Evolutionary conservation across 2,797 vertebrate genomes (phyloP).

Genomic region (Gymnocypris eckloni): DNA sequence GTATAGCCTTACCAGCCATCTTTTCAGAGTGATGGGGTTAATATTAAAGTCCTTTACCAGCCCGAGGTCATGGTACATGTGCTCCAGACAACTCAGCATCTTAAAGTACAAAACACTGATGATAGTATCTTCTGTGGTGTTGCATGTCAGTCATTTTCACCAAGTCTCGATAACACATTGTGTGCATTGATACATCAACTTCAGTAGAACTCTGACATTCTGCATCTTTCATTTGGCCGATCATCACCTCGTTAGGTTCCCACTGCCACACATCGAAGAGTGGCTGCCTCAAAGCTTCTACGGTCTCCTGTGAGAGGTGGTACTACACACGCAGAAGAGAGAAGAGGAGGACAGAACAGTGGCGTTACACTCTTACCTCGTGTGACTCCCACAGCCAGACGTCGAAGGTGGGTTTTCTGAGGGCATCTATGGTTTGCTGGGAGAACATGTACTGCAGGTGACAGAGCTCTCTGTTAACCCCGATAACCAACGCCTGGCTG

Average conservation of each 20-base stretch:
- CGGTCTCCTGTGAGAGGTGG: constrained; percentile 91
- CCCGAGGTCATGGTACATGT: constrained; percentile 93
- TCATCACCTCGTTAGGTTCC: constrained; percentile 93
- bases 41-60: constrained; percentile 91
- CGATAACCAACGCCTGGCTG: constrained; percentile 58
- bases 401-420: constrained; percentile 87
- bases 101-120: constrained; percentile 61
- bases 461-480: constrained; percentile 65
- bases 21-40: constrained; percentile 89
- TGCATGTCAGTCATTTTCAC: background rate
- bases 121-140: constrained; percentile 12
- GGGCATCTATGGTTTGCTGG: constrained; percentile 86
- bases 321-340: constrained; percentile 77
- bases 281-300: constrained; percentile 88
- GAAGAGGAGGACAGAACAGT: constrained; percentile 44
- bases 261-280: constrained; percentile 96
- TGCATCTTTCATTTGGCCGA: background rate
- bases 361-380: constrained; percentile 78
- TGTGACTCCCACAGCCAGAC: constrained; percentile 92
- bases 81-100: constrained; percentile 96
- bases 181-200: background rate
- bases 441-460: constrained; percentile 87
- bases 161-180: background rate
- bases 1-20: constrained; percentile 89
- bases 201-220: background rate